phyloP scores from a whole-genome alignment of 2,797 vertebrate species.

The Emys orbicularis region DNA sequence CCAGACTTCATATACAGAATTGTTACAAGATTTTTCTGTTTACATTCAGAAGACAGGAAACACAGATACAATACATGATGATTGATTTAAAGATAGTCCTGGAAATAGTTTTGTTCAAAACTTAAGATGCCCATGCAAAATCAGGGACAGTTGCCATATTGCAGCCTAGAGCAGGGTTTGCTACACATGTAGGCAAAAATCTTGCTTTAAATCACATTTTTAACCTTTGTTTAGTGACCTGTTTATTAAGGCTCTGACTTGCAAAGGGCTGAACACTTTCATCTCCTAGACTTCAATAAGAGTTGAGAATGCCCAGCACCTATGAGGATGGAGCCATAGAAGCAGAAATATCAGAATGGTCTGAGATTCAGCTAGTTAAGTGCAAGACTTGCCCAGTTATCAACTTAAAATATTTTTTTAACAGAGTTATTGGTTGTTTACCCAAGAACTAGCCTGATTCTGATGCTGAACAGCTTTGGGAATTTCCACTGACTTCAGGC shows the following conservation, averaged over 20 bases:
- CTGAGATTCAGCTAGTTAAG: background rate
- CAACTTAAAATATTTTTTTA: background rate
- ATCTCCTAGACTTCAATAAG: background rate
- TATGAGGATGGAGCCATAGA: background rate
- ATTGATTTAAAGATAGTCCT: slow-evolving; percentile 45
- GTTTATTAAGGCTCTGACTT: background rate
- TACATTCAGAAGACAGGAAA: slow-evolving; percentile 72
- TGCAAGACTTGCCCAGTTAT: background rate
- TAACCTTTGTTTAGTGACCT: background rate
- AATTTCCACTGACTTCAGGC: background rate
- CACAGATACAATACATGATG: slow-evolving; percentile 18
- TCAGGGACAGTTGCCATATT: background rate
- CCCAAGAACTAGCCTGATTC: background rate
- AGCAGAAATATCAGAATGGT: background rate
- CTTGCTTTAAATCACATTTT: background rate
- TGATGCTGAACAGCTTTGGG: background rate
- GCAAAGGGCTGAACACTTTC: background rate
- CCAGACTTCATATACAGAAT: slow-evolving; percentile 61
- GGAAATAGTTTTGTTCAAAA: slow-evolving; percentile 49
- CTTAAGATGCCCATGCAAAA: slow-evolving; percentile 14
- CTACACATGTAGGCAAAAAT: background rate
- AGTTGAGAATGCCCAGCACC: background rate
- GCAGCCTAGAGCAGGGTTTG: background rate
- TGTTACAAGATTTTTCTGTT: slow-evolving; percentile 72
- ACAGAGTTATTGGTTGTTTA: background rate